Conservation (phyloP, 2,888 invertebrate species). For the Hydropsyche betteni region DNA sequence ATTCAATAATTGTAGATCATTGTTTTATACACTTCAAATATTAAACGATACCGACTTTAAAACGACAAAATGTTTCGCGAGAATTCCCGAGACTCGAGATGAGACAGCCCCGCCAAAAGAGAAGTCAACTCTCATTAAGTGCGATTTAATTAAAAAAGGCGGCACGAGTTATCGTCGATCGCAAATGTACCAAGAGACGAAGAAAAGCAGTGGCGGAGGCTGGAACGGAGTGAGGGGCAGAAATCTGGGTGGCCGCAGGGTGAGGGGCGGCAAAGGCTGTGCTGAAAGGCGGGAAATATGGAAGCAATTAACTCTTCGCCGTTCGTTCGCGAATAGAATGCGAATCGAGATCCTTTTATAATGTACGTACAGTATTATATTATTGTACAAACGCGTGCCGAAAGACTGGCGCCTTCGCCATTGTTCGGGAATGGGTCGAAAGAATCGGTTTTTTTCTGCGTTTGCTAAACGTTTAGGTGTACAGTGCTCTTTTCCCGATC, state of each 20-base stretch:
- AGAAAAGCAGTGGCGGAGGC: no score
- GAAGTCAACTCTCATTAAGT: constrained; percentile 18
- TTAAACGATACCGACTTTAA: no score
- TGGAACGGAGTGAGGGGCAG: no score
- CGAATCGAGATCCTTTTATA: constrained; percentile 18
- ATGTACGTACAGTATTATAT: constrained; percentile 1
- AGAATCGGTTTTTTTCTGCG: no score
- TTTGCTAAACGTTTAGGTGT: no score
- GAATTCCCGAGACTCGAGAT: no score
- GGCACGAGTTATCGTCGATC: constrained; percentile 8
- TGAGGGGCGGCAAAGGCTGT: not conserved
- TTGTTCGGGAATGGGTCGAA: no score
- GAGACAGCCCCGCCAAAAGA: not conserved
- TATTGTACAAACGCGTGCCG: not conserved
- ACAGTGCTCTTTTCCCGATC: no score
- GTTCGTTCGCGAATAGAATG: constrained; percentile 21
- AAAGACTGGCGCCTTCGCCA: not conserved
- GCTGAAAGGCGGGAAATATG: constrained; percentile 26
- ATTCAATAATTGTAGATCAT: no score
- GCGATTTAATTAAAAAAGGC: constrained; percentile 29
- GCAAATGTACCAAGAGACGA: constrained; percentile 1
- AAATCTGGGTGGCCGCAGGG: no score
- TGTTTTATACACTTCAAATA: no score
- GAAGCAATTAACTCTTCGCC: constrained; percentile 28
- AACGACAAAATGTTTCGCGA: no score